A percentile compares a stretch with the other conserved stretches of the same genome.
These are phyloP conservation scores for Octopus sinensis DNA, from an alignment of 1,140 invertebrate genomes.

Conservation along the genomic window DNA sequence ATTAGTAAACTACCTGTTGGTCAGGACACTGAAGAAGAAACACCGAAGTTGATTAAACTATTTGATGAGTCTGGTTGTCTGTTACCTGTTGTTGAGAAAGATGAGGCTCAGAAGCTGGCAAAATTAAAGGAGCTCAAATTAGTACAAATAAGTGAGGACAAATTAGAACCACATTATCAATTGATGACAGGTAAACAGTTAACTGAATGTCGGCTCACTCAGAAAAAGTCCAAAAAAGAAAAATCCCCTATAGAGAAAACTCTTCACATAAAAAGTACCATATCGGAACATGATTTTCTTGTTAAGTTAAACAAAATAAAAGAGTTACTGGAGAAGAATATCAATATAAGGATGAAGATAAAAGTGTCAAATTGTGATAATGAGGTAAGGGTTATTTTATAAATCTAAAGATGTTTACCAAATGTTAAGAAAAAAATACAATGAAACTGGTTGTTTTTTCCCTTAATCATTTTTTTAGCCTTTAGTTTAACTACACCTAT, in stretches of 20 bases:
- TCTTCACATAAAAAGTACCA: neutral
- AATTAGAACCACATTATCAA: neutral
- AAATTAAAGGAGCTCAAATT: neutral
- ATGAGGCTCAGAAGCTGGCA: neutral
- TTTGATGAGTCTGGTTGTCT: neutral
- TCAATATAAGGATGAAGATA: neutral
- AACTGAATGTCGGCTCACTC: neutral
- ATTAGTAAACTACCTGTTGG: no score
- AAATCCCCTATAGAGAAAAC: neutral
- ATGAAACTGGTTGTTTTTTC: no score
- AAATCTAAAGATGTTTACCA: no score
- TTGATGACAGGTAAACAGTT: conserved; percentile 13
- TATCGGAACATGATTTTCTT: neutral
- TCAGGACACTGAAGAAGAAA: no score
- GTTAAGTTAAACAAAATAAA: neutral
- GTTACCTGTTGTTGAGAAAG: neutral
- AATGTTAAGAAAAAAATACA: no score
- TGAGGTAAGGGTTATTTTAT: no score
- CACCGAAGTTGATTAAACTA: neutral
- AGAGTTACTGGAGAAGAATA: neutral
- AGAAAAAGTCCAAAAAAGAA: neutral
- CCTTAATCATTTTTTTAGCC: no score
- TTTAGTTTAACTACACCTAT: no score
- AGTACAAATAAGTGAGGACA: neutral
- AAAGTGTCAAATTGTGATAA: no score